A percentile compares a stretch with the other conserved stretches of the same genome.
phyloP scores from a whole-genome alignment of 2,888 invertebrate genomes.

The Leptodirus hochenwartii region DNA sequence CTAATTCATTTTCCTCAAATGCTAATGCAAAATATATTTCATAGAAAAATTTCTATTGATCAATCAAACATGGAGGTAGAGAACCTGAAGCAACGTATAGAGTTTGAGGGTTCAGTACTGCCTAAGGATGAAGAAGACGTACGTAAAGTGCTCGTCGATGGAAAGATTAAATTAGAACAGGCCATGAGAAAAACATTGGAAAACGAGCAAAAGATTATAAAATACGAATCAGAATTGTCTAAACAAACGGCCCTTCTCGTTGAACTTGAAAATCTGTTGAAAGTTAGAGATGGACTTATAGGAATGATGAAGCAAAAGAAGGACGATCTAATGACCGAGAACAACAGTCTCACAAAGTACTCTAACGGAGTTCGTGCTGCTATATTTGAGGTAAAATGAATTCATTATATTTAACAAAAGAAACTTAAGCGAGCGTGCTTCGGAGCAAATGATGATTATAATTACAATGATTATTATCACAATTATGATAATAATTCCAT shows the following conservation, averaged over 20 bases:
- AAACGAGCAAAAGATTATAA: slow-evolving; percentile 26
- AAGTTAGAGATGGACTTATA: slow-evolving; percentile 40
- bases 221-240: slow-evolving; percentile 38
- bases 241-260: slow-evolving; percentile 39
- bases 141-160: slow-evolving; percentile 21
- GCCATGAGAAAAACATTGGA: slow-evolving; percentile 18
- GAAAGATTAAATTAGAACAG: slow-evolving; percentile 19
- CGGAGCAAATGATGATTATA: too few relatives aligned
- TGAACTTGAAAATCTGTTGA: slow-evolving; percentile 41
- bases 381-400: slow-evolving; percentile 18
- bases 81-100: slow-evolving; percentile 18
- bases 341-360: slow-evolving; percentile 24
- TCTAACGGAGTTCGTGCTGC: slow-evolving; percentile 20
- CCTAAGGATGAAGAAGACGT: slow-evolving; percentile 17
- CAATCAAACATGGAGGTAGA: slow-evolving; percentile 17
- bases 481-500: too few relatives aligned
- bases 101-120: slow-evolving; percentile 11
- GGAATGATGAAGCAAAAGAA: slow-evolving; percentile 33
- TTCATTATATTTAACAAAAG: slow-evolving; percentile 3
- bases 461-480: too few relatives aligned
- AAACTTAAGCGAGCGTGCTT: slow-evolving; percentile 1
- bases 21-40: too few relatives aligned
- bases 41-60: slow-evolving; percentile 17
- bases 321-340: slow-evolving; percentile 34
- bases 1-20: too few relatives aligned